Percentiles rank a stretch among this genome's conserved stretches.
These are phyloP conservation scores for Umimayanthus chanpuru DNA, from an alignment of 92 coral and sea anemone species.

Conservation along the genomic window DNA sequence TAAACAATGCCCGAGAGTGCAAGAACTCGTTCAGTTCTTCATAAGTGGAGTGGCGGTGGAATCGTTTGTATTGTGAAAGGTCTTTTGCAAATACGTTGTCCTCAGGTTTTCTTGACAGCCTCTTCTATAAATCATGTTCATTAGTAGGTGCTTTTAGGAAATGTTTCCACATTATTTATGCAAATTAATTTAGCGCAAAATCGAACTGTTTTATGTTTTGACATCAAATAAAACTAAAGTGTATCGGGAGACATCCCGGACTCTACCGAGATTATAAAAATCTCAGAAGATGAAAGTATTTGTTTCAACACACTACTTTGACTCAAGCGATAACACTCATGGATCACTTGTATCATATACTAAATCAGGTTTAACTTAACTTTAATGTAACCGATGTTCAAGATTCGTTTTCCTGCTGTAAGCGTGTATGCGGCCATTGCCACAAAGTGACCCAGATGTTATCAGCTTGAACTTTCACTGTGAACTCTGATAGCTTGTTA, in stretches of 20 bases:
- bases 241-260: too few species aligned
- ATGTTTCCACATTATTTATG: not conserved
- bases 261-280: too few species aligned
- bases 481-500: too few species aligned
- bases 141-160: not conserved
- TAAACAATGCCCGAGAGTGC: not conserved
- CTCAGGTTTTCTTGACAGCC: not conserved
- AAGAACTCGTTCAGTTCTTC: not conserved
- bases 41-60: not conserved
- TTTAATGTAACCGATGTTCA: not conserved
- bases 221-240: not conserved
- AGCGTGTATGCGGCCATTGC: too few species aligned
- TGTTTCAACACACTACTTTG: not conserved
- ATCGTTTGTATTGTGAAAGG: not conserved
- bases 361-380: not conserved
- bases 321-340: not conserved
- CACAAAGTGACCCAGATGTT: too few species aligned
- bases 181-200: not conserved
- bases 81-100: too few species aligned
- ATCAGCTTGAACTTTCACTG: too few species aligned
- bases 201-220: not conserved
- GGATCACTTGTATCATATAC: not conserved
- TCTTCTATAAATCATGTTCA: not conserved
- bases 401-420: too few species aligned
- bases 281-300: not conserved